Evolutionary conservation across 2,113 vertebrate species (phyloP), one percentile per base, ranked within the genome.

Genomic region (Gyps fulvus): DNA sequence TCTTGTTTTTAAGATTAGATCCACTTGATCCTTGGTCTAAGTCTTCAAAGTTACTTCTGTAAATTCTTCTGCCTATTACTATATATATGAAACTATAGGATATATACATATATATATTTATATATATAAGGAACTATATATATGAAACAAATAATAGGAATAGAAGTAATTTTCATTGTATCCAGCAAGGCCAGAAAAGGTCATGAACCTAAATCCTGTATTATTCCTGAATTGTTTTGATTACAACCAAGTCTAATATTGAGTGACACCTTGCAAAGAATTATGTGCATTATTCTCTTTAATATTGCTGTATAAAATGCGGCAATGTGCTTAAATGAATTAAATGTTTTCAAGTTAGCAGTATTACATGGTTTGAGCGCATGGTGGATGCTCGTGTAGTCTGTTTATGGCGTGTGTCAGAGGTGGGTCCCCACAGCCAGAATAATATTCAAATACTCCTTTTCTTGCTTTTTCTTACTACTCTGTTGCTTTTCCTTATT

Each of bases 311-410:
- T 12, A 5, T 54, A 17, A 89, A 32, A 70, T 21, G 10, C 34
- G 34, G 7, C 9, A 54, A 8, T 66, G 21, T 66, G 34, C 23
- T 52, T 73, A 57, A 84, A 50, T 11, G 5, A 9, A 38, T 71
- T 50, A 22, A 50, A 5, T 26, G 10, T 83, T 78, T 67, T 47
- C 7, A 61, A 89, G 22, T 19, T 52, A 2, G 0, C 9, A 23
- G 10, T 61, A 2, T 54, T 34, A 11, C 0, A 0, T 32, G 10
- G 1, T 76, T 70, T 73, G 58, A 78, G 25, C 14, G 16, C 6
- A 0, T 9, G 2, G 4, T 49, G 81, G 38, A 7, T 52, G 13
- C 20, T 66, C 2, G 3, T 7, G 18, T 69, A 43, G 10, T 36
- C 42, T 91, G 45, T 74, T 78, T 6, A 4, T 42, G 16, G 7